Evolutionary conservation across 2,113 vertebrate species (phyloP).

Genomic region (Lophochroa leadbeateri): DNA sequence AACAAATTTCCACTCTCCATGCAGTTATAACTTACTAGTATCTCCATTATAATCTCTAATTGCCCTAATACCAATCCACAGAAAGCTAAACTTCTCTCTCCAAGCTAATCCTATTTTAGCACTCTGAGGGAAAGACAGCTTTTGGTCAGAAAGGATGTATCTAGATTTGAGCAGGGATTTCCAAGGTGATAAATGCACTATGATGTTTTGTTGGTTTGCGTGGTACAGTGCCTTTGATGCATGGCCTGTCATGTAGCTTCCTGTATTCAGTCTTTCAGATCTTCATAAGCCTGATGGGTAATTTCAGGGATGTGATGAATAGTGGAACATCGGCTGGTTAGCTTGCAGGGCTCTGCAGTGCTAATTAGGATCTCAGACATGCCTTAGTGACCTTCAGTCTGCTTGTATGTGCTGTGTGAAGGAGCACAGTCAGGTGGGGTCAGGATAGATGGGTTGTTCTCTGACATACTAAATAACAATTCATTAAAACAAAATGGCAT

Average conservation of each 20-base stretch:
- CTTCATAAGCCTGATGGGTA: background rate
- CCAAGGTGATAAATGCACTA: background rate
- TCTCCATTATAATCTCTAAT: background rate
- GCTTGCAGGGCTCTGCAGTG: background rate
- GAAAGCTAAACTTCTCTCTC: background rate
- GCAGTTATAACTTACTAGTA: background rate
- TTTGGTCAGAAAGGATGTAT: rapidly evolving
- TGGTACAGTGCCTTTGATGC: background rate
- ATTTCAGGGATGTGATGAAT: background rate
- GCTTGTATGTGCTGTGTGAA: background rate
- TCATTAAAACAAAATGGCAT: background rate
- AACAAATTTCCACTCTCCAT: background rate
- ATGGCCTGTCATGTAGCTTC: background rate
- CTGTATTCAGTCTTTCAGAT: background rate
- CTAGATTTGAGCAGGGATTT: background rate
- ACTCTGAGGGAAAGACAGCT: background rate
- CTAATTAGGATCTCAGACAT: background rate
- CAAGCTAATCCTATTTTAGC: background rate
- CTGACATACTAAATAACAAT: background rate
- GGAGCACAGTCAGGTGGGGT: background rate
- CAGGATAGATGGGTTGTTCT: background rate
- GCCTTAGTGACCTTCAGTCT: background rate
- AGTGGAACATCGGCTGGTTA: background rate
- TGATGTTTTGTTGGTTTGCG: background rate
- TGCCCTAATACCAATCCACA: background rate